Evolutionary conservation across 2,888 invertebrate species (phyloP).

Genomic region (Cylindroiulus punctatus): DNA sequence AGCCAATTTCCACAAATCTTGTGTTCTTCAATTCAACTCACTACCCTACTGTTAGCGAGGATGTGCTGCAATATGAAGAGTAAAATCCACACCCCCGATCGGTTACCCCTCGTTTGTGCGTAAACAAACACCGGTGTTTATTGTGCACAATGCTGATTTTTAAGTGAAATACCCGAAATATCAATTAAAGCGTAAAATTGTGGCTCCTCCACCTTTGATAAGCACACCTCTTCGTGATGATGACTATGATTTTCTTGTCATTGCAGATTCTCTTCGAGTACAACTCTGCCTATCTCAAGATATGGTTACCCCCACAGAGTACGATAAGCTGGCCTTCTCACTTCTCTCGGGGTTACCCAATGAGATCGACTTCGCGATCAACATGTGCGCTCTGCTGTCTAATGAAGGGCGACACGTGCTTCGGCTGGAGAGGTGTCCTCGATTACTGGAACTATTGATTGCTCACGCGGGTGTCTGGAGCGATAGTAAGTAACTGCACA

Average conservation of each 20-base stretch:
- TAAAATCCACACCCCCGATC: too few species aligned
- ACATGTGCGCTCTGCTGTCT: conserved; percentile 93
- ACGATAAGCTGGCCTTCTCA: conserved; percentile 88
- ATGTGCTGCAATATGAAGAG: too few species aligned
- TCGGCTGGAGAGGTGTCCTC: conserved; percentile 84
- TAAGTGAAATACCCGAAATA: not conserved
- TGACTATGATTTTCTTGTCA: not conserved
- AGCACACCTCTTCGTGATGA: not conserved
- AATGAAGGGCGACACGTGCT: conserved; percentile 92
- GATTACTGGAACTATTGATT: conserved; percentile 86
- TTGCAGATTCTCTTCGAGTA: conserved; percentile 56
- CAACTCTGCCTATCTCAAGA: conserved; percentile 59
- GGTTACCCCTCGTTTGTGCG: too few species aligned
- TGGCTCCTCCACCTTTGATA: not conserved
- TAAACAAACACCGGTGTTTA: too few species aligned
- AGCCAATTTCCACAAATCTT: too few species aligned
- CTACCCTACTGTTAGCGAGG: too few species aligned
- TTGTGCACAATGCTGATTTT: not conserved
- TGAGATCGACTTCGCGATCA: conserved; percentile 98
- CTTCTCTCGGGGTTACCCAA: conserved; percentile 96
- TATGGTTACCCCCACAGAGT: conserved; percentile 69
- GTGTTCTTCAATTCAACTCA: too few species aligned
- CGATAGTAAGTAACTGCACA: conserved; percentile 72
- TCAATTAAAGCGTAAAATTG: not conserved
- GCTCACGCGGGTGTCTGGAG: conserved; percentile 95